phyloP scores from a whole-genome alignment of 2,888 invertebrate genomes.

The Papilio demoleus region DNA sequence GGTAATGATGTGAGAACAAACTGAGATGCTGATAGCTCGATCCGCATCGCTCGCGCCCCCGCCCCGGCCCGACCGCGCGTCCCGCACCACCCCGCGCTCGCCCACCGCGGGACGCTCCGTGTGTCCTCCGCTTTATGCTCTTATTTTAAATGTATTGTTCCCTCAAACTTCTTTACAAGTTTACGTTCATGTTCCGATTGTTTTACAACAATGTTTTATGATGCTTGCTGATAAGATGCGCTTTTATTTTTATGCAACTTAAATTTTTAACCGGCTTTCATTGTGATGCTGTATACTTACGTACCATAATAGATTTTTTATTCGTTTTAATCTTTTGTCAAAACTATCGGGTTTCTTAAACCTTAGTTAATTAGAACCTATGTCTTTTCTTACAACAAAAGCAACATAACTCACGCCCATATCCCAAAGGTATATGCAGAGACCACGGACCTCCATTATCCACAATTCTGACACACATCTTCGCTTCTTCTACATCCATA shows the following conservation, averaged over 20 bases:
- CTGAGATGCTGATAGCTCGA: slow-evolving; percentile 82
- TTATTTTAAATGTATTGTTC: slow-evolving; percentile 40
- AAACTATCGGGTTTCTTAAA: too few relatives aligned
- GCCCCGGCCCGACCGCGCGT: slow-evolving; percentile 58
- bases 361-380: too few relatives aligned
- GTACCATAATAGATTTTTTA: neutral
- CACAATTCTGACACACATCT: too few relatives aligned
- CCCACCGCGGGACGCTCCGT: slow-evolving; percentile 52
- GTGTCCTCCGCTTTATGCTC: slow-evolving; percentile 24
- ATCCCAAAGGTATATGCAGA: too few relatives aligned
- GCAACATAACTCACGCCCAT: too few relatives aligned
- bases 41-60: slow-evolving; percentile 75
- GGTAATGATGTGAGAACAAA: slow-evolving; percentile 84
- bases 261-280: neutral
- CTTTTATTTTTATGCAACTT: slow-evolving; percentile 18
- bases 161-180: slow-evolving; percentile 32
- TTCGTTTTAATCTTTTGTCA: slow-evolving; percentile 30
- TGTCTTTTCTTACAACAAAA: too few relatives aligned
- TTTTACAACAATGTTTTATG: slow-evolving; percentile 24
- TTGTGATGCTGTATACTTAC: neutral
- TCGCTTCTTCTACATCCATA: too few relatives aligned
- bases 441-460: too few relatives aligned
- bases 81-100: slow-evolving; percentile 44
- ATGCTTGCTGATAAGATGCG: slow-evolving; percentile 19
- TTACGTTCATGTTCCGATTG: slow-evolving; percentile 17